Percentiles rank a stretch among this genome's conserved stretches.
phyloP scores from a whole-genome alignment of 2,888 invertebrate species.

The Ormyrus labotus region DNA sequence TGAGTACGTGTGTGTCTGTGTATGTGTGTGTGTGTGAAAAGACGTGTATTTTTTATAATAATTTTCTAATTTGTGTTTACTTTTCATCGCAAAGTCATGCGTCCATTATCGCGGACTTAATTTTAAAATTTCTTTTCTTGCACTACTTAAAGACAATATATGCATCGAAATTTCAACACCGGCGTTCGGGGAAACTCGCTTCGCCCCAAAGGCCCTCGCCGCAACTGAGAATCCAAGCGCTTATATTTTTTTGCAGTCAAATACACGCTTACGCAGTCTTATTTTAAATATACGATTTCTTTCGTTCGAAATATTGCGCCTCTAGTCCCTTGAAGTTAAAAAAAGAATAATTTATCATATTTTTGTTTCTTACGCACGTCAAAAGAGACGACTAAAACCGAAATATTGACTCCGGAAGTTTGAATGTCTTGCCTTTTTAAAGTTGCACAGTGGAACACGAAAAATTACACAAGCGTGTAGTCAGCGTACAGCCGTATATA shows the following conservation, averaged over 20 bases:
- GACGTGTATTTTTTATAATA: constrained; percentile 26
- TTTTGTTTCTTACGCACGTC: constrained; percentile 19
- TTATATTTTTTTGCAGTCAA: constrained; percentile 44
- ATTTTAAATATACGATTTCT: constrained; percentile 46
- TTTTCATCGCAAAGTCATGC: constrained; percentile 25
- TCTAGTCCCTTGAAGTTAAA: constrained; percentile 38
- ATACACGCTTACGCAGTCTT: constrained; percentile 53
- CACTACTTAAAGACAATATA: constrained; percentile 46
- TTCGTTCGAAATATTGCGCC: constrained; percentile 51
- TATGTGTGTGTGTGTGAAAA: constrained; percentile 16
- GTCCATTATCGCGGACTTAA: constrained; percentile 10
- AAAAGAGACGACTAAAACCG: constrained; percentile 32
- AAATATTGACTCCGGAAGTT: constrained; percentile 40
- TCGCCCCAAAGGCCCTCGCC: not conserved
- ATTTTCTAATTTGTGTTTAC: constrained; percentile 41
- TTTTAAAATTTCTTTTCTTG: constrained; percentile 45
- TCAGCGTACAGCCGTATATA: constrained; percentile 6
- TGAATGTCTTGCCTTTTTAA: constrained; percentile 13
- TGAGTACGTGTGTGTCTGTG: not conserved
- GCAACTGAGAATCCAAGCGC: constrained; percentile 37
- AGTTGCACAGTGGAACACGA: constrained; percentile 29
- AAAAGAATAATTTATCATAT: constrained; percentile 23
- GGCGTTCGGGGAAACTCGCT: constrained; percentile 1
- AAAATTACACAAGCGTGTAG: constrained; percentile 35
- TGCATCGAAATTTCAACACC: constrained; percentile 40